Base-by-base conservation (phyloP, 1,140 invertebrate genomes). In the Drosophila parabipectinata region DNA sequence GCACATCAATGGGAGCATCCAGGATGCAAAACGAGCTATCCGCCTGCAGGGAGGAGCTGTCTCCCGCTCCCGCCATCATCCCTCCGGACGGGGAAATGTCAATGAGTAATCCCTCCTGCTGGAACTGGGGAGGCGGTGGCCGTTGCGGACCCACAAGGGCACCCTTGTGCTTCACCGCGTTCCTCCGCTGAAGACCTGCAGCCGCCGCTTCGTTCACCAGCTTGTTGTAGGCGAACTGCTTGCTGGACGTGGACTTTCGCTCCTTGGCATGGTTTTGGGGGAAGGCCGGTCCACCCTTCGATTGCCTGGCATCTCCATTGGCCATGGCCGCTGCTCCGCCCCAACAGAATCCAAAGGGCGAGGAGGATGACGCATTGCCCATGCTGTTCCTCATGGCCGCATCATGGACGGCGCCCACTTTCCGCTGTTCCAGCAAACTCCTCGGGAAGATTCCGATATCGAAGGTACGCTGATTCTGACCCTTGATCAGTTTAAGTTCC, bases 401-500 rank as follows among this genome's bases (percentile, higher is more conserved):
- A 48, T 91, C 90, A 5, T 78, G 79, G n/a, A 30, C 58, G 4
- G 51, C 54, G 50, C 60, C 30, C 12, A 51, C 54, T 52, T 84
- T 73, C 0, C 72, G 80, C 53, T 91, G 88, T 12, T 91, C 90
- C 21, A 91, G 59, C 28, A 90, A 21, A 3, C 21, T 59, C n/a
- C 81, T 66, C 0, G 96, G 96, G 91, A 97, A 96, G 15, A 95
- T 90, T 4, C 97, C 98, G 52, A 99, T 95, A 76, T 98, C 95
- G 82, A 96, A 96, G 0, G 97, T 98, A 55, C 97, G 93, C 91
- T 97, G 96, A 92, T 98, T 98, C 92, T 99, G 98, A 10, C 98
- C 97, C 92, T 97, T 98, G 97, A 98, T 99, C 95, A 97, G 98
- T 91, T 98, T 98, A 79, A 97, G 94, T 76, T 99, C 98, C 0